Conservation (phyloP, 2,113 vertebrate genomes). For the Sterrhoptilus dennistouni region DNA sequence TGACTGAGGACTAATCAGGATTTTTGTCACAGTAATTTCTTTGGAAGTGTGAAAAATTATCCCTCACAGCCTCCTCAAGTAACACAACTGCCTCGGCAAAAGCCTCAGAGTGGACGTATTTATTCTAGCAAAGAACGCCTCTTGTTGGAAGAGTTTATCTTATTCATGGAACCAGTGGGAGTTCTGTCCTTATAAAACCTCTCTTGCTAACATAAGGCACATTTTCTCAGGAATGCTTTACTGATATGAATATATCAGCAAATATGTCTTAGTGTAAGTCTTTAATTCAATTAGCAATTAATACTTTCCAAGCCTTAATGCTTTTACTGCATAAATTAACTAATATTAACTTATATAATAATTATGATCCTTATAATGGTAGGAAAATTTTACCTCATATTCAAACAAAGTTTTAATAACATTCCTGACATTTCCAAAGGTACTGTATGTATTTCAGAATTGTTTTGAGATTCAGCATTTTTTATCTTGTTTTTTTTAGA, state of each 20-base stretch:
- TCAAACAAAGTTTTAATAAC: not conserved
- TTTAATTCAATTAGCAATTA: not conserved
- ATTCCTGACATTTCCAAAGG: not conserved
- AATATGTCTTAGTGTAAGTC: not conserved
- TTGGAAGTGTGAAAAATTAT: not conserved
- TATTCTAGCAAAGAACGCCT: not conserved
- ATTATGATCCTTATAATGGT: not conserved
- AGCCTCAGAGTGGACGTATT: not conserved
- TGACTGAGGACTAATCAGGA: not conserved
- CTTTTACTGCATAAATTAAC: not conserved
- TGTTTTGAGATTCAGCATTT: not conserved
- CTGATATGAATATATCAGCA: not conserved
- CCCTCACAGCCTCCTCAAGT: not conserved
- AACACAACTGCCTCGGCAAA: not conserved
- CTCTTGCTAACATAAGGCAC: not conserved
- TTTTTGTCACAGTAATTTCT: not conserved
- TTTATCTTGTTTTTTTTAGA: not conserved
- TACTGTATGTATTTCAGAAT: not conserved
- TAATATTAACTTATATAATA: not conserved
- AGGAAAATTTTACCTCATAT: not conserved
- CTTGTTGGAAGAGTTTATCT: not conserved
- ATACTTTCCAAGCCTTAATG: not conserved
- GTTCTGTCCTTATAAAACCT: slow-evolving; percentile 15
- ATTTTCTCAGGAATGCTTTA: not conserved
- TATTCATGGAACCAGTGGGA: slow-evolving; percentile 2